Conservation (phyloP, 2,113 vertebrate genomes). For the Marmota flaviventris region DNA sequence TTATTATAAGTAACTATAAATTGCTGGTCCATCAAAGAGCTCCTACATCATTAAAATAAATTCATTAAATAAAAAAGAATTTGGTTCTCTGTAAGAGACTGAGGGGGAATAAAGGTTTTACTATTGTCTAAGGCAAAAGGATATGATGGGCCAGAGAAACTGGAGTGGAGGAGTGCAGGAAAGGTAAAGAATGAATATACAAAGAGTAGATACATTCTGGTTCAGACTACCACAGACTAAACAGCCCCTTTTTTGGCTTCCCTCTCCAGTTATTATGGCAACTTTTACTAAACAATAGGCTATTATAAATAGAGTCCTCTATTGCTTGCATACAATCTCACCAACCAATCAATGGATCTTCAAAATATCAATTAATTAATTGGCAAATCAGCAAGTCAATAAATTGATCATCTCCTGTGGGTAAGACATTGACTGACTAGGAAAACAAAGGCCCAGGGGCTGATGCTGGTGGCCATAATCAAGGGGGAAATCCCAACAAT, state of each 20-base stretch:
- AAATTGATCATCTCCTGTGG: neutral
- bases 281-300: neutral
- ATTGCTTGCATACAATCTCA: neutral
- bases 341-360: neutral
- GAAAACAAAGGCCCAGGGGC: neutral
- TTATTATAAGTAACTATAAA: constrained; percentile 69
- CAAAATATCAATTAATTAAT: neutral
- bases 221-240: neutral
- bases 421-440: neutral
- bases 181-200: neutral
- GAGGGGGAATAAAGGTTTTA: constrained; percentile 51
- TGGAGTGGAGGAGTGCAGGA: neutral
- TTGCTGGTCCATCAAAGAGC: constrained; percentile 62
- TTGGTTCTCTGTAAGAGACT: constrained; percentile 66
- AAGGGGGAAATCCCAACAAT: neutral
- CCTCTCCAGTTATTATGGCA: neutral
- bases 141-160: neutral
- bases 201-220: constrained; percentile 1
- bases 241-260: neutral
- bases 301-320: neutral
- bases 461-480: neutral
- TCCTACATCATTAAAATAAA: constrained; percentile 62
- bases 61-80: constrained; percentile 66
- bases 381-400: neutral
- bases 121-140: constrained; percentile 34